phyloP scores from a whole-genome alignment of 2,113 vertebrate genomes.

The Callaeas wilsoni region DNA sequence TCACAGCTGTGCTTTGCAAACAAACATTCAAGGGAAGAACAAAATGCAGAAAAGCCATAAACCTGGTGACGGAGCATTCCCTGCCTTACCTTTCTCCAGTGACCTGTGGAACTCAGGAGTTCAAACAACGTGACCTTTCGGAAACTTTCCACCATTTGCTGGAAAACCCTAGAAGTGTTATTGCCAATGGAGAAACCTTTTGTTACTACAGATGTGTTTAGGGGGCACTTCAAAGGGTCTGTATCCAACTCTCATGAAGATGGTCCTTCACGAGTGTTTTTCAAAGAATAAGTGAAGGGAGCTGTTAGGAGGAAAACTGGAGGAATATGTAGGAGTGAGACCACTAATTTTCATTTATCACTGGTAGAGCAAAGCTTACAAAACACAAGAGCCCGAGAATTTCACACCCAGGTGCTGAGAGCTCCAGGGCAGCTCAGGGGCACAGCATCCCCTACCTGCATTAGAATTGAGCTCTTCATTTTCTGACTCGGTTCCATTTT shows the following conservation, averaged over 20 bases:
- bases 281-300: neutral
- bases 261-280: neutral
- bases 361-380: neutral
- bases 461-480: slow-evolving; percentile 85
- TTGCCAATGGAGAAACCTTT: neutral
- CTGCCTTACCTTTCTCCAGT: neutral
- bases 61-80: neutral
- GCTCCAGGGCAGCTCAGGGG: neutral
- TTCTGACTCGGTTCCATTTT: slow-evolving; percentile 83
- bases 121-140: neutral
- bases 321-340: neutral
- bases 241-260: neutral
- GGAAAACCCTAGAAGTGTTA: neutral
- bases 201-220: neutral
- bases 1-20: neutral
- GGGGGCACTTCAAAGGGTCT: neutral
- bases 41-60: neutral
- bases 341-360: neutral
- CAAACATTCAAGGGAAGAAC: neutral
- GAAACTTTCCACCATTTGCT: neutral
- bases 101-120: neutral
- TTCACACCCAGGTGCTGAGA: neutral
- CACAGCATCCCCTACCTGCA: slow-evolving; percentile 66
- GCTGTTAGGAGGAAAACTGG: neutral
- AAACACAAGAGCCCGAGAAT: neutral